A percentile compares a stretch with the other conserved stretches of the same genome.
Evolutionary conservation across 2,797 vertebrate genomes (phyloP).

Genomic region (Rhinoraja longicauda): DNA sequence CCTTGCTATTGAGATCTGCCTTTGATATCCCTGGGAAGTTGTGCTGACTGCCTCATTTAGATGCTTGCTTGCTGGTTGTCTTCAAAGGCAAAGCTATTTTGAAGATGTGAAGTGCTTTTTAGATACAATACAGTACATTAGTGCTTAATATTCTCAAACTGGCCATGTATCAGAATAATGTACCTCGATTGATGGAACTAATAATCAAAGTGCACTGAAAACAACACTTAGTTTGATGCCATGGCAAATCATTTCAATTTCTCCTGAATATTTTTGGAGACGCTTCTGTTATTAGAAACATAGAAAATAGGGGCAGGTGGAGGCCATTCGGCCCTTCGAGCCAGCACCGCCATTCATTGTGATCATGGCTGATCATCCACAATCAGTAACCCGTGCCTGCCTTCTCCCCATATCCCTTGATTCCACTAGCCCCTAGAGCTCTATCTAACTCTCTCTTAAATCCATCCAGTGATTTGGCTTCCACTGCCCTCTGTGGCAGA

Average conservation of each 20-base stretch:
- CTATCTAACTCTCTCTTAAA: too few relatives aligned
- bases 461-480: too few relatives aligned
- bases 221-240: neutral
- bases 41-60: conserved; percentile 26
- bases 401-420: too few relatives aligned
- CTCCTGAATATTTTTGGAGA: neutral
- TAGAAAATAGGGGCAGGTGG: too few relatives aligned
- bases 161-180: neutral
- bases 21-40: conserved; percentile 37
- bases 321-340: too few relatives aligned
- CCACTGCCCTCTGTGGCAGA: too few relatives aligned
- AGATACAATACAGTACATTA: conserved; percentile 14
- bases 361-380: too few relatives aligned
- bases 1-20: conserved; percentile 23
- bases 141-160: neutral
- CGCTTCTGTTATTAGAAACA: too few relatives aligned
- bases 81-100: conserved; percentile 19
- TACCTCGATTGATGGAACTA: neutral
- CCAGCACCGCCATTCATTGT: too few relatives aligned
- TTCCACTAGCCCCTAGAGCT: too few relatives aligned
- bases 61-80: neutral
- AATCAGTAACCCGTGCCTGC: too few relatives aligned
- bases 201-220: neutral
- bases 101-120: conserved; percentile 22
- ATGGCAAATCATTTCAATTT: neutral